Base-by-base conservation (phyloP, 2,888 invertebrate species). In the Aphodius sticticus region DNA sequence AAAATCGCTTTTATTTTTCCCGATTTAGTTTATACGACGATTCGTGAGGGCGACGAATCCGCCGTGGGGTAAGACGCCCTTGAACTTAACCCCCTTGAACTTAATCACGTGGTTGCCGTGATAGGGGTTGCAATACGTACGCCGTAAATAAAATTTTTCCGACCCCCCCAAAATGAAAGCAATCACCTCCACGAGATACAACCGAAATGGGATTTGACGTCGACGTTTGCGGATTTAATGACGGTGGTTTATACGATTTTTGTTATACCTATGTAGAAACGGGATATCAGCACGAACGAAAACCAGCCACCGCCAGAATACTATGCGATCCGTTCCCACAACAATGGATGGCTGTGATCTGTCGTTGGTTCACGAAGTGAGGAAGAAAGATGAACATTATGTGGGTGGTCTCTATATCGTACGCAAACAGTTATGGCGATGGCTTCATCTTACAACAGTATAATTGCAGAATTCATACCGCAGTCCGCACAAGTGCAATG, bases 161-260 rank as follows among this genome's bases (percentile, higher is more conserved):
- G 26, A 26, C 26, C 53, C 7, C 38, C 53, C 53, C 53, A 53
- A 53, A 53, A 53, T 53, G 53, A 53, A 53, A 53, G 53, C 53
- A 53, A 53, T 53, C 53, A 5, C 53, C 53, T 53, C 53, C 9
- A 53, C 53, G 53, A 53, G 53, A 53, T 53, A 53, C 53, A 53
- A 53, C 53, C 53, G 53, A 53, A 53, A 53, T 53, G 53, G 53
- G 53, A 53, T 53, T 53, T 53, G 53, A 53, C 53, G 53, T 53
- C 53, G 53, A 53, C 53, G 53, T 26, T 26, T 26, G 26, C 26
- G 26, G 26, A 53, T 53, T 53, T 53, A 53, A 53, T 53, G 53
- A 53, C 12, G 53, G 7, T 5, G 53, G 53, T 12, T 53, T 53
- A 53, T 53, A 1, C 53, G 53, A 53, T 53, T 53, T 53, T 53